A percentile compares a stretch with the other conserved stretches of the same genome.
These are phyloP conservation scores for Pandemis cinnamomeana DNA, from an alignment of 2,888 invertebrate species.

Conservation along the genomic window DNA sequence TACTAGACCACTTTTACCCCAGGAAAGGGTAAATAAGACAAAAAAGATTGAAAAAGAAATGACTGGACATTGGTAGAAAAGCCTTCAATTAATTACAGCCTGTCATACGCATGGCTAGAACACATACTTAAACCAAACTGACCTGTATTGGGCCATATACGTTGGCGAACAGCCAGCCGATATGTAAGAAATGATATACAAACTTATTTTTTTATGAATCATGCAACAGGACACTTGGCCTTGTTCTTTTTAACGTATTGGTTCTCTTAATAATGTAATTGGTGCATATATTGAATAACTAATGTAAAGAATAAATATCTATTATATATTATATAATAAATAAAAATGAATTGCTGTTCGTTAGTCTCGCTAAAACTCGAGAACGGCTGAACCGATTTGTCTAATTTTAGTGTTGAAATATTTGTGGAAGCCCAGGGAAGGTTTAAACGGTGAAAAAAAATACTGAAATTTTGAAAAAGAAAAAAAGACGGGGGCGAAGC, in stretches of 20 bases:
- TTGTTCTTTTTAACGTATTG: constrained; percentile 2
- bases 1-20: no score
- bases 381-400: no score
- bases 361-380: no score
- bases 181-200: constrained; percentile 33
- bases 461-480: no score
- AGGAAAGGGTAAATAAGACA: not conserved
- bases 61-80: not conserved
- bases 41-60: not conserved
- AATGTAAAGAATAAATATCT: no score
- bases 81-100: not conserved
- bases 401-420: no score
- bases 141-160: constrained; percentile 35
- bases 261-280: not conserved
- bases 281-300: no score
- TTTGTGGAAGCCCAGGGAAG: no score
- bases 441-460: no score
- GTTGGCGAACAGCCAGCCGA: constrained; percentile 22
- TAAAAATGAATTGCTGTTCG: no score
- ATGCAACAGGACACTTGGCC: constrained; percentile 33
- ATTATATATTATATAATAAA: no score
- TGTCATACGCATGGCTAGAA: constrained; percentile 4
- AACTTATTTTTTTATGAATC: constrained; percentile 39
- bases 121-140: constrained; percentile 21
- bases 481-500: no score